Evolutionary conservation across 2,113 vertebrate genomes (phyloP).

Genomic region (Galemys pyrenaicus): DNA sequence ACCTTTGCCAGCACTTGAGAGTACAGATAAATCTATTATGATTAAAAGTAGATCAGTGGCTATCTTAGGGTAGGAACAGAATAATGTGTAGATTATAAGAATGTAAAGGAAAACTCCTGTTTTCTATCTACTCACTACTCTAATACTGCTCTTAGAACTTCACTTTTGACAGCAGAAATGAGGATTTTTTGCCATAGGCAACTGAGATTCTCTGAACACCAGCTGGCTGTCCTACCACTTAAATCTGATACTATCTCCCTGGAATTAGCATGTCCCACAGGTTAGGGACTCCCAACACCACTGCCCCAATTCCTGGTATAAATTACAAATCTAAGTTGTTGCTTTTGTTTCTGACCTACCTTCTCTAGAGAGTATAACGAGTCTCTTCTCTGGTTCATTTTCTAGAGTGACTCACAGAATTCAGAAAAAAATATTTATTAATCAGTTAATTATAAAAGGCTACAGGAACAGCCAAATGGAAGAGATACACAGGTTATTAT

Average conservation of each 20-base stretch:
- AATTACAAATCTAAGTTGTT: background rate
- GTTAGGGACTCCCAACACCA: background rate
- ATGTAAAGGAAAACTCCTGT: background rate
- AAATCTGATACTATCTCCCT: background rate
- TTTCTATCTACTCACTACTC: background rate
- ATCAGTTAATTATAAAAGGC: background rate
- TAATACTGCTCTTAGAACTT: background rate
- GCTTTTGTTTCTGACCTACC: background rate
- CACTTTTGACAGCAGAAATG: background rate
- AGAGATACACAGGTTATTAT: too few species aligned
- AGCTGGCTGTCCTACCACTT: background rate
- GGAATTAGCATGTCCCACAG: background rate
- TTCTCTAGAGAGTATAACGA: background rate
- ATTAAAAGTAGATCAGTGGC: background rate
- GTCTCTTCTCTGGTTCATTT: background rate
- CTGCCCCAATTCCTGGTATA: background rate
- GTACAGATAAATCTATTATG: background rate
- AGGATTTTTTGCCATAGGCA: background rate
- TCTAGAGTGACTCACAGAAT: background rate
- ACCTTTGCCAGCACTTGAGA: background rate
- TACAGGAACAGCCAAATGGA: background rate
- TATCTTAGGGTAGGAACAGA: background rate
- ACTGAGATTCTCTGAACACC: background rate
- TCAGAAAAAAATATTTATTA: background rate
- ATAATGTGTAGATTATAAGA: background rate